Conservation (phyloP, 2,888 invertebrate species). For the Agrochola circellaris region DNA sequence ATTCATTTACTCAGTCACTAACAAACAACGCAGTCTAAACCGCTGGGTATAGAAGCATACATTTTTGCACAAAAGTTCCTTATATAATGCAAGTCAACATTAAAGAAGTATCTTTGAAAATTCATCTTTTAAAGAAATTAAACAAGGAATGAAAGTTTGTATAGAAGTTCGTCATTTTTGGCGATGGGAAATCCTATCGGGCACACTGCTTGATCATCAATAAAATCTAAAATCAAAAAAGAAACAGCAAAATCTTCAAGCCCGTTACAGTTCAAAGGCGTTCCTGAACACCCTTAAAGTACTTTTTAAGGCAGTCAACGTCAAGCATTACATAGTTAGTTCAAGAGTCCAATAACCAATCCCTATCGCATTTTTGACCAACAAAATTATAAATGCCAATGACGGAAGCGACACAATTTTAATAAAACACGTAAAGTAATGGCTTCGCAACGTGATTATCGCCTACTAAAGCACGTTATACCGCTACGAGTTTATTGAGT, state of each 20-base stretch:
- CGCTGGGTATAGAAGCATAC: too few species aligned
- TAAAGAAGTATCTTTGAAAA: too few species aligned
- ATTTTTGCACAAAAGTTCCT: too few species aligned
- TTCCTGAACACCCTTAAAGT: neutral
- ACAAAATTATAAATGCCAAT: constrained; percentile 36
- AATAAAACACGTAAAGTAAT: constrained; percentile 51
- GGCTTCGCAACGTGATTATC: constrained; percentile 57
- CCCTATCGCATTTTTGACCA: constrained; percentile 16
- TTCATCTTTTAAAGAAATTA: too few species aligned
- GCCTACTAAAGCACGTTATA: constrained; percentile 54
- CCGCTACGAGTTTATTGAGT: constrained; percentile 63
- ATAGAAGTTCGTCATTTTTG: too few species aligned
- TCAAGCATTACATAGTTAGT: neutral
- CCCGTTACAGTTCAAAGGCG: neutral
- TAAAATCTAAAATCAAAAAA: neutral
- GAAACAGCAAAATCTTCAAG: neutral
- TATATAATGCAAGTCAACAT: too few species aligned
- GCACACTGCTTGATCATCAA: too few species aligned
- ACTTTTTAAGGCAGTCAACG: neutral
- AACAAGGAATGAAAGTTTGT: too few species aligned
- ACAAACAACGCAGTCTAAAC: too few species aligned
- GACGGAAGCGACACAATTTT: constrained; percentile 43
- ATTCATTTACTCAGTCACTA: too few species aligned
- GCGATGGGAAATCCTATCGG: too few species aligned
- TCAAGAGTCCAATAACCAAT: constrained; percentile 12